Evolutionary conservation across 2,797 vertebrate genomes (phyloP), one percentile per base, ranked within the genome.

Genomic region (Cynopterus sphinx): DNA sequence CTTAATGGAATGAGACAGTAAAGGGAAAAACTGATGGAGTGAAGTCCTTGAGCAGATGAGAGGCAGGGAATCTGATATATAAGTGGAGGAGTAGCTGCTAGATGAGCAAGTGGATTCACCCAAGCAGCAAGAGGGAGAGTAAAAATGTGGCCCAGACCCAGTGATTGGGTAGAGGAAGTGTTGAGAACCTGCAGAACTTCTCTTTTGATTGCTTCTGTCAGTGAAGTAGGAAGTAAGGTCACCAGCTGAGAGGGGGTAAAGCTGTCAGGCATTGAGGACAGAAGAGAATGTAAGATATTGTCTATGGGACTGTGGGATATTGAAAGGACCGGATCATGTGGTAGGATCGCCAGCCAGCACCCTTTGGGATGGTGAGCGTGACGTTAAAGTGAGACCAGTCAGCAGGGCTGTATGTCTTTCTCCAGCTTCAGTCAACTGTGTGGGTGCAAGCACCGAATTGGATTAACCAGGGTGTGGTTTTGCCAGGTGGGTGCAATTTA

Each of bases 381-480:
- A 33, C 9, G 4, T 43, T 74, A 22, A 74, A 87, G 75, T 49
- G 91, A 92, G 89, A 24, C 84, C 73, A 59, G 78, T 92, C 84
- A 57, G 53, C 79, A 43, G 15, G 57, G 49, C 36, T 36, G 19
- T 31, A 59, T 85, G 55, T 73, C 68, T 71, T n/a, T 68, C 71
- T 65, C 49, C 19, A 33, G 36, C 79, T 46, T 70, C 63, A n/a
- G 68, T 83, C 90, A 91, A 78, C 61, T 73, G 79, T n/a, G 22
- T 65, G 88, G 87, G 39, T 59, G 49, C 93, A 73, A 73, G 39
- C 28, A 0, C 51, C 28, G 31, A 46, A 74, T 10, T 91, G 83
- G 57, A 91, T 84, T 83, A 94, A 70, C 31, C 63, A 39, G 87
- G 93, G 95, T 51, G 94, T 96, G 95, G 93, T 65, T 78, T 87